Percentiles rank a stretch among this genome's conserved stretches.
These are phyloP conservation scores for Percopsis transmontana DNA, from an alignment of 2,113 vertebrate genomes.

Conservation along the genomic window DNA sequence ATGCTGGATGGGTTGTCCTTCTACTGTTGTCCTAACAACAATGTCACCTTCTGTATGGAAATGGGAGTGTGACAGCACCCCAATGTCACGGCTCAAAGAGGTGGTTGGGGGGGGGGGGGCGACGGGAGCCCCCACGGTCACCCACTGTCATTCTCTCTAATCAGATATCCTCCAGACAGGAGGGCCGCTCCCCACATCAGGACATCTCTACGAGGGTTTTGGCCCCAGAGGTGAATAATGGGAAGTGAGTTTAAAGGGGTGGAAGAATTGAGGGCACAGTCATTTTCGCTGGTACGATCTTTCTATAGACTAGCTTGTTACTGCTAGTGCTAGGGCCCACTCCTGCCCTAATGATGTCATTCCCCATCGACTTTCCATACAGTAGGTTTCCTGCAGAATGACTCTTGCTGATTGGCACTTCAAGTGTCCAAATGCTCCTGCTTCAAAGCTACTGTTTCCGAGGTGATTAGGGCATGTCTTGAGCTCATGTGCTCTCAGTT, in stretches of 20 bases:
- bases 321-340: not conserved
- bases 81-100: not conserved
- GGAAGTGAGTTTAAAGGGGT: not conserved
- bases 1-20: too few species aligned
- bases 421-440: not conserved
- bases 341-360: not conserved
- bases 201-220: not conserved
- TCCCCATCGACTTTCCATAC: not conserved
- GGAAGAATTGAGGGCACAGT: not conserved
- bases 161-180: not conserved
- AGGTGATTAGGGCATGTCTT: not conserved
- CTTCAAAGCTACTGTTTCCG: not conserved
- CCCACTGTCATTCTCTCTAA: not conserved
- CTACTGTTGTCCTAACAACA: not conserved
- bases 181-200: not conserved
- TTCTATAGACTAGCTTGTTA: not conserved
- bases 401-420: not conserved
- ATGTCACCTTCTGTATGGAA: not conserved
- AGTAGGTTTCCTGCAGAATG: not conserved
- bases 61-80: not conserved
- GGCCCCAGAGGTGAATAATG: not conserved
- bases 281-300: too few species aligned
- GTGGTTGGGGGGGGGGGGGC: too few species aligned
- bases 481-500: too few species aligned
- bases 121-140: too few species aligned